These are phyloP conservation scores for Uria lomvia DNA, from an alignment of 2,113 vertebrate genomes.

Conservation along the genomic window DNA sequence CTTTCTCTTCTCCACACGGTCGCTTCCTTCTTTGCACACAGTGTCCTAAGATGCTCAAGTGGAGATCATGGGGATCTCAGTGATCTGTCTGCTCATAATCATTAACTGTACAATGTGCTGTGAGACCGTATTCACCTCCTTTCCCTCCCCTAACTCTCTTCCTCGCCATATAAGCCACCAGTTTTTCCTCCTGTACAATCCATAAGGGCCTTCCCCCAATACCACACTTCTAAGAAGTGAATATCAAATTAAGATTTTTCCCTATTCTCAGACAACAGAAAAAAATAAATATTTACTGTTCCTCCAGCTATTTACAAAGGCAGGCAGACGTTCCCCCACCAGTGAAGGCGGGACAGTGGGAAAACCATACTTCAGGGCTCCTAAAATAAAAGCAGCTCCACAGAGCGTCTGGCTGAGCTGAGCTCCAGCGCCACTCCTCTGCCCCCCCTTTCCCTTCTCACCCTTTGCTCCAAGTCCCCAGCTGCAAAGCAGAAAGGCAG, in stretches of 20 bases:
- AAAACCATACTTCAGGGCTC: background rate
- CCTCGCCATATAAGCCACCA: background rate
- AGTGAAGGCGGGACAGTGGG: background rate
- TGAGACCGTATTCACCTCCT: background rate
- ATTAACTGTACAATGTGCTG: background rate
- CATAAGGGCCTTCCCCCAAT: background rate
- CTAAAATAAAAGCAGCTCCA: background rate
- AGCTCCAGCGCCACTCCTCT: background rate
- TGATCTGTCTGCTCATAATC: background rate
- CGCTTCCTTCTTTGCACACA: background rate
- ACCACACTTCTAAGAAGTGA: background rate
- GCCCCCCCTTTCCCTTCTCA: background rate
- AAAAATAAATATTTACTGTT: background rate
- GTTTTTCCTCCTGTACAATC: background rate
- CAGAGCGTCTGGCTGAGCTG: background rate
- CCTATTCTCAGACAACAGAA: background rate
- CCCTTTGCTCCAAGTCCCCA: background rate
- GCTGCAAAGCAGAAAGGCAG: background rate
- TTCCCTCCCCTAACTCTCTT: background rate
- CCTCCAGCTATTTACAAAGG: background rate
- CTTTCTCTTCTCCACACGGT: background rate
- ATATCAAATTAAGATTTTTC: background rate
- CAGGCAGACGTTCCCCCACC: background rate
- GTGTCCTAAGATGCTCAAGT: background rate
- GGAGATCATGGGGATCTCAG: background rate